Conservation (phyloP, 2,797 vertebrate species). For the Carapus acus region DNA sequence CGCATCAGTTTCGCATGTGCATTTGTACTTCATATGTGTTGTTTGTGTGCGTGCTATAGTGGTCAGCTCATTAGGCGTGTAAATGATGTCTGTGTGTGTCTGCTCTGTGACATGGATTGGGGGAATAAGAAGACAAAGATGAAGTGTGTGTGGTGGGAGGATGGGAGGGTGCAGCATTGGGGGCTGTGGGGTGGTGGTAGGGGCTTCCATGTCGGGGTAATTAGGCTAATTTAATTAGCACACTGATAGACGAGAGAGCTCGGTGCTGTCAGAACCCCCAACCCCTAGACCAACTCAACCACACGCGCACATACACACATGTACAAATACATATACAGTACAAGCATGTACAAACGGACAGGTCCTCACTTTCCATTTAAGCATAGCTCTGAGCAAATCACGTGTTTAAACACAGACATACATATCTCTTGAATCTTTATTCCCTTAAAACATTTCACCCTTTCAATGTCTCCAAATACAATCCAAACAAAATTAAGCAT, state of each 20-base stretch:
- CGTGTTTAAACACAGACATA: conserved; percentile 14
- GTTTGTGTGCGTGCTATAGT: conserved; percentile 5
- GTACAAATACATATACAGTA: too few species aligned
- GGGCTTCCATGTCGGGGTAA: conserved; percentile 54
- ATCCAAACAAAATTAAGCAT: too few species aligned
- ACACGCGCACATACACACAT: conserved; percentile 42
- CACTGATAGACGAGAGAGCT: conserved; percentile 71
- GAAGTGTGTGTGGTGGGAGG: conserved; percentile 12
- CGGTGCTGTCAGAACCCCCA: conserved; percentile 55
- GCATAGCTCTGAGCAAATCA: conserved; percentile 12
- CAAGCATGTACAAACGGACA: too few species aligned
- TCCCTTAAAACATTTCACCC: too few species aligned
- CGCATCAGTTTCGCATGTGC: too few species aligned
- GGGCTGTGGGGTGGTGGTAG: conserved; percentile 1
- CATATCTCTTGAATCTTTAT: not conserved
- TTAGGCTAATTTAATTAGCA: conserved; percentile 79
- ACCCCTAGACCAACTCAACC: conserved; percentile 29
- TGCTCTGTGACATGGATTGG: conserved; percentile 50
- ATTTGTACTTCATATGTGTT: too few species aligned
- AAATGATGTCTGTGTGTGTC: conserved; percentile 60
- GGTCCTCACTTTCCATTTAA: conserved; percentile 50
- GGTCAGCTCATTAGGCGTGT: conserved; percentile 61
- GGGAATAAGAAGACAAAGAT: not conserved
- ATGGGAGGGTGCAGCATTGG: conserved; percentile 7
- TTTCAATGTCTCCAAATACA: too few species aligned